These are phyloP conservation scores for Dolichopus griseipennis DNA, from an alignment of 2,888 invertebrate species.

Conservation along the genomic window DNA sequence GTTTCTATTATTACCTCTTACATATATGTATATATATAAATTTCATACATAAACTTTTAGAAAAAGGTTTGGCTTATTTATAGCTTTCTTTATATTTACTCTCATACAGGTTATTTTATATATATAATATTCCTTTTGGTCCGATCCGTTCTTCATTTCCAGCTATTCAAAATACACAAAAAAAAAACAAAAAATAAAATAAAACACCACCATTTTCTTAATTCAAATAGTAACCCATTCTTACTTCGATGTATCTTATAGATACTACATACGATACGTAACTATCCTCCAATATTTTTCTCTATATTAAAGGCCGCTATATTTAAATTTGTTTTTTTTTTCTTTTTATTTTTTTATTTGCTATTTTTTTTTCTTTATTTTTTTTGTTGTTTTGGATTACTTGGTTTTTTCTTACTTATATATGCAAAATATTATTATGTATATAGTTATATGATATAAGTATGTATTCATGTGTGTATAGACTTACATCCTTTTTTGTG, in stretches of 20 bases:
- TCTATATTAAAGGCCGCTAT: neutral
- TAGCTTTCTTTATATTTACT: neutral
- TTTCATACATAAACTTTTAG: too few relatives aligned
- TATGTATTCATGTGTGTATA: too few relatives aligned
- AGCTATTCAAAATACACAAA: neutral
- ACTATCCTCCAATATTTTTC: neutral
- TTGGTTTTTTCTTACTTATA: too few relatives aligned
- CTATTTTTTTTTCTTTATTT: neutral
- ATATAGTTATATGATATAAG: too few relatives aligned
- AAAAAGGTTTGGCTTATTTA: conserved; percentile 4
- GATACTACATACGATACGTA: neutral
- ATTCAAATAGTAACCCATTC: neutral
- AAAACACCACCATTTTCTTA: neutral
- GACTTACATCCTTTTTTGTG: neutral
- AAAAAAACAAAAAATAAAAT: neutral
- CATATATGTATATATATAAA: too few relatives aligned
- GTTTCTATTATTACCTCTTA: neutral
- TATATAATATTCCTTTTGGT: neutral
- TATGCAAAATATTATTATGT: too few relatives aligned
- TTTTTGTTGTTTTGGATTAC: neutral
- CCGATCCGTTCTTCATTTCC: neutral
- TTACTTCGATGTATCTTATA: neutral
- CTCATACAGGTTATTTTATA: neutral
- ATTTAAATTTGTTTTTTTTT: neutral
- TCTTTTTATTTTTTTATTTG: neutral